These are phyloP conservation scores for Pteromalus puparum DNA, from an alignment of 1,140 invertebrate genomes.

Conservation along the genomic window DNA sequence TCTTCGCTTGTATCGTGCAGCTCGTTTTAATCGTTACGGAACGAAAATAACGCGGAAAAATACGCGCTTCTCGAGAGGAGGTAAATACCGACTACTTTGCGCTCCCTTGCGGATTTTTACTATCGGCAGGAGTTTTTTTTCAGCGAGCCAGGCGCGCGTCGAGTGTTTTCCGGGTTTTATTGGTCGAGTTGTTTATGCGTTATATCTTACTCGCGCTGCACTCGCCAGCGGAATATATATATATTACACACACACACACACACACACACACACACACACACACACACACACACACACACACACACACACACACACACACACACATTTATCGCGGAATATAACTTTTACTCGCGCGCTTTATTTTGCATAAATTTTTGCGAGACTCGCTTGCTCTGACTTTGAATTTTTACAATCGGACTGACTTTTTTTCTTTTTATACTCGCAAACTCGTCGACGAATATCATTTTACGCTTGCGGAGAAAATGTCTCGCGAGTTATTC, in stretches of 20 bases:
- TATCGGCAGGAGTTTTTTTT: neutral
- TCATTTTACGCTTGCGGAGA: neutral
- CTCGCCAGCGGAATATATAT: neutral
- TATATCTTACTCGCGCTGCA: neutral
- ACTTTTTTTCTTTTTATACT: neutral
- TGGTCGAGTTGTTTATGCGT: neutral
- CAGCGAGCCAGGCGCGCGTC: neutral
- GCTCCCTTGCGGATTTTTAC: neutral
- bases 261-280: too few relatives aligned
- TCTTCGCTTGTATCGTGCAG: neutral
- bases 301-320: too few relatives aligned
- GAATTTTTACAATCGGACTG: neutral
- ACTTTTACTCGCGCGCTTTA: neutral
- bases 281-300: too few relatives aligned
- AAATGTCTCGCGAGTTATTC: neutral
- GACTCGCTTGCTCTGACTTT: neutral
- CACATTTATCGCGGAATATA: neutral
- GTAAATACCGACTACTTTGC: neutral
- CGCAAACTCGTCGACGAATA: neutral
- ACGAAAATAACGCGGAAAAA: constrained; percentile 27
- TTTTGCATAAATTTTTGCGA: neutral
- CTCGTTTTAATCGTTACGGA: neutral
- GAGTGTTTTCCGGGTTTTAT: constrained; percentile 1
- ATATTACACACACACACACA: too few relatives aligned
- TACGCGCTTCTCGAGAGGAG: neutral